phyloP scores from a whole-genome alignment of 2,797 vertebrate species.

The Glyptemys insculpta region DNA sequence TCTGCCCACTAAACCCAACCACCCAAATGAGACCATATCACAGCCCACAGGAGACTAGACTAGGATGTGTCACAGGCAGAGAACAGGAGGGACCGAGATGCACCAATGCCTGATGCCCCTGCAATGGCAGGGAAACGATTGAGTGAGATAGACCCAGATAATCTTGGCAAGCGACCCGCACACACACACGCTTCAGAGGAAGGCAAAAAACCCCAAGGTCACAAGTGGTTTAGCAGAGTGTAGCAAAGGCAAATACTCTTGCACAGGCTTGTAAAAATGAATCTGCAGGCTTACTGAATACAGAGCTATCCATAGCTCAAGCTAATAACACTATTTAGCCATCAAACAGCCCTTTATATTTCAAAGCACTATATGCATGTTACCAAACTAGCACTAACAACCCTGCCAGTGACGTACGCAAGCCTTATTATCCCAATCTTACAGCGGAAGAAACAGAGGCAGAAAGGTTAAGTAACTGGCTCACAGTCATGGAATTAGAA shows the following conservation, averaged over 20 bases:
- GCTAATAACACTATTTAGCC: neutral
- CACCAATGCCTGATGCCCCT: neutral
- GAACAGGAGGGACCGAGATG: neutral
- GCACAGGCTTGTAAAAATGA: neutral
- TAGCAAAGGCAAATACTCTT: neutral
- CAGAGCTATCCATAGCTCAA: neutral
- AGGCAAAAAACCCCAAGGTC: neutral
- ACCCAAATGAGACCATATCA: neutral
- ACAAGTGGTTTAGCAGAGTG: neutral
- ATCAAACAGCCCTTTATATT: neutral
- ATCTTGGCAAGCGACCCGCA: neutral
- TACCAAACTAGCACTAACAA: neutral
- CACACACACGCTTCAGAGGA: neutral
- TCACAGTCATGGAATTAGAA: neutral
- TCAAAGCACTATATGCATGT: neutral
- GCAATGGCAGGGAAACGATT: neutral
- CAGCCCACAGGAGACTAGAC: neutral
- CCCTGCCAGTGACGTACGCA: neutral
- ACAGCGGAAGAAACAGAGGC: slow-evolving; percentile 5
- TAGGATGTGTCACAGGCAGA: neutral
- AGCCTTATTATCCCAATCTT: neutral
- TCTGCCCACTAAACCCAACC: neutral
- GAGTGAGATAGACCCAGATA: neutral
- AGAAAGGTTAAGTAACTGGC: neutral
- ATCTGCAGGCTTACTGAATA: neutral